Base-by-base conservation (phyloP, 2,113 vertebrate species). In the Phodopus roborovskii region DNA sequence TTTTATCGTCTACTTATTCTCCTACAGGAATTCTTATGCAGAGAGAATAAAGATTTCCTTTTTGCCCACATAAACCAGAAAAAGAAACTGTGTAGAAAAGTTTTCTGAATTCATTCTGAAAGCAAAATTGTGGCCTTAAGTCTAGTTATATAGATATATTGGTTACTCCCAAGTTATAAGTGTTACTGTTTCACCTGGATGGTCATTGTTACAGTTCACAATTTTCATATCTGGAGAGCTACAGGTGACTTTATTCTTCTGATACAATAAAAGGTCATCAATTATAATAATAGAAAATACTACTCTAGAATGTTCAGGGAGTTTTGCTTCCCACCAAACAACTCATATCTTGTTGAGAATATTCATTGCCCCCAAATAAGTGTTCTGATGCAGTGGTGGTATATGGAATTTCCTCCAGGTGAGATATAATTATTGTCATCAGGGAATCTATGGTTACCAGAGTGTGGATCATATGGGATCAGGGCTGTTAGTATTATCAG, bases 321-420 rank as follows among this genome's bases (percentile, higher is more conserved):
- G 30, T 26, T 53, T 26, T 24, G 13, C 4, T 45, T 20, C 5
- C 45, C 20, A 7, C 8, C 3, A 62, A 11, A 81, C 83, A 79
- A 78, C 30, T 45, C 13, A 64, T 77, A 58, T 7, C 8, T 28
- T 81, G 15, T 92, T 58, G 22, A 85, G 11, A 91, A 73, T 66
- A 94, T 12, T 75, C 15, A 70, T 66, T 78, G 39, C 39, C 26
- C 16, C 39, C 33, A 97, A 82, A 92, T 97, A 97, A 96, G 92
- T 85, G 3, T 81, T 36, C 6, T 56, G 39, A 82, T 33, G 86
- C 53, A 91, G 3, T 62, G 60, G 24, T 28, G 10, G 2, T 70
- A 7, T 50, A 1, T 82, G n/a, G 20, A 11, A 15, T 60, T 39
- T 82, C n/a, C 5, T 82, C n/a, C 11, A 12, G 20, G 20, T 60